Evolutionary conservation across 2,888 invertebrate species (phyloP), one percentile per base, ranked within the genome.

Genomic region (Tinea pellionella): DNA sequence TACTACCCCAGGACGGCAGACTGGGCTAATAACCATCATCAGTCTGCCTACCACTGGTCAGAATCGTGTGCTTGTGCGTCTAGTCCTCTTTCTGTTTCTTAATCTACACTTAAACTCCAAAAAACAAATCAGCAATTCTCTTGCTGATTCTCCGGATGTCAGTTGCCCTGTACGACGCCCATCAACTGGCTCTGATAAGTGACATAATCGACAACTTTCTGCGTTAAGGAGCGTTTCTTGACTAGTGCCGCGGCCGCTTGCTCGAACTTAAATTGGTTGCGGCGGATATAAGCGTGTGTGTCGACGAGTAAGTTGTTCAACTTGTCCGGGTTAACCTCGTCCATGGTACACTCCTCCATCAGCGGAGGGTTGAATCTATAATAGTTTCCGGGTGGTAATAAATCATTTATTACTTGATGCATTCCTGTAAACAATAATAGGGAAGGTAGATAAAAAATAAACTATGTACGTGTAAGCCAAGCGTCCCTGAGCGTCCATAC

Each of bases 341-440:
- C 94, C 89, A 97, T 92, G 12, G 90, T 89, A 61, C 94, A 88
- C 74, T 93, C 91, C 72, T 94, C 92, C 61, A 93, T 92, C 61
- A 97, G 83, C 67, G 96, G 95, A 0, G 97, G 97, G 82, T 97
- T 97, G 77, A 97, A 93, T 4, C 97, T 90, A 77, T 89, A 96
- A 78, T 97, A 96, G 37, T 89, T 88, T 43, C 91, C 89, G 0
- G 90, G 88, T 0, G 94, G 93, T 0, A 96, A 79, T 59, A 95
- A 80, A 76, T 96, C 95, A 70, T 91, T 92, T 64, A 95, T 71
- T 68, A 93, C 90, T 58, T 90, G 90, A 72, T 95, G 95, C 4
- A 95, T 94, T 66, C 91, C 95, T 95, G 80, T 16, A 74, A 74
- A 32, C 2, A 59, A 51, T 13, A 43, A 24, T n/a, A 29, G n/a